These are phyloP conservation scores for Romanogobio albipinnatus DNA, from an alignment of 2,113 vertebrate genomes.

Conservation along the genomic window DNA sequence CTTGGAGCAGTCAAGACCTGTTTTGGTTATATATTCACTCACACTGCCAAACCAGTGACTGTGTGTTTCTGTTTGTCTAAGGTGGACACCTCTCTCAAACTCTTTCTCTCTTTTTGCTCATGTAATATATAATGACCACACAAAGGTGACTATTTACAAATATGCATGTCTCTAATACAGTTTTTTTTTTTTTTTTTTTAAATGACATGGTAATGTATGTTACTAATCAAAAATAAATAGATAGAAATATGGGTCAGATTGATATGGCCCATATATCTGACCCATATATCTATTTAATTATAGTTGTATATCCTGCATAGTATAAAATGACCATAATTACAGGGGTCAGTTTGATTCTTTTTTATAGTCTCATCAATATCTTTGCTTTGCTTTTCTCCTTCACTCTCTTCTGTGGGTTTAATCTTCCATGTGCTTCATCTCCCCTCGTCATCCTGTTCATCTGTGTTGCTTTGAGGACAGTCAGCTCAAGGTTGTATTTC, in stretches of 20 bases:
- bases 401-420: not conserved
- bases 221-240: not conserved
- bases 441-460: slow-evolving; percentile 15
- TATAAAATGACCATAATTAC: not conserved
- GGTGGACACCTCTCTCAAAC: slow-evolving; percentile 28
- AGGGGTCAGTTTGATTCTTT: not conserved
- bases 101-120: slow-evolving; percentile 23
- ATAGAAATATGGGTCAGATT: not conserved
- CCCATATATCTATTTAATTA: not conserved
- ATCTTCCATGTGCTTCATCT: not conserved
- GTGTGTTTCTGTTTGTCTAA: slow-evolving; percentile 46
- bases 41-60: slow-evolving; percentile 22
- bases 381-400: not conserved
- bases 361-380: not conserved
- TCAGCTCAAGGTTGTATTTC: slow-evolving; percentile 54
- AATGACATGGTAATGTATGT: not conserved
- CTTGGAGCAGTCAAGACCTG: not conserved
- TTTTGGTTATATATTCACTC: slow-evolving; percentile 27
- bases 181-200: not conserved
- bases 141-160: slow-evolving; percentile 20
- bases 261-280: not conserved
- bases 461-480: slow-evolving; percentile 33
- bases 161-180: not conserved
- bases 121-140: not conserved
- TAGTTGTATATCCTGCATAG: not conserved